Conservation (phyloP, 2,888 invertebrate genomes). For the Adelognathus sp. region DNA sequence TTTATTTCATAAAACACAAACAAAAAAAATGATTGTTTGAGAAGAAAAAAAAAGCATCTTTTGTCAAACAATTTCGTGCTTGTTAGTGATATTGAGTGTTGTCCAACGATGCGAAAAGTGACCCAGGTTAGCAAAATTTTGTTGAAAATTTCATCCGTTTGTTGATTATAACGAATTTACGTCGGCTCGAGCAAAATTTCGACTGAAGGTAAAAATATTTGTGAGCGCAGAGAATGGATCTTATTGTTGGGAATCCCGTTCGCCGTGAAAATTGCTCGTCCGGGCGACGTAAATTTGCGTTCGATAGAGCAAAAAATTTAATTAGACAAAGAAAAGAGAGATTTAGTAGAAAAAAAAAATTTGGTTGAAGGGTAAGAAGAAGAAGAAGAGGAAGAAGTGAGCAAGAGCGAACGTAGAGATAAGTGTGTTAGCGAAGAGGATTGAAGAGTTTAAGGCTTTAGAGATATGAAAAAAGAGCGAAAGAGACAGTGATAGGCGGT, state of each 20-base stretch:
- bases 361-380: conserved; percentile 29
- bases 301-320: conserved; percentile 31
- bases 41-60: background rate
- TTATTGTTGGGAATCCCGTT: conserved; percentile 3
- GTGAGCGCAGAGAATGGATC: background rate
- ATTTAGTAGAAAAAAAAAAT: conserved; percentile 51
- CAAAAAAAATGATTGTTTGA: background rate
- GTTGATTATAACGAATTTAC: conserved; percentile 49
- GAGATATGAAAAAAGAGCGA: conserved; percentile 29
- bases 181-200: conserved; percentile 8
- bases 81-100: conserved; percentile 1
- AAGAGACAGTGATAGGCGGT: conserved; percentile 9
- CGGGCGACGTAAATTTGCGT: conserved; percentile 44
- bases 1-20: conserved; percentile 17
- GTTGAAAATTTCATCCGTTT: conserved; percentile 58
- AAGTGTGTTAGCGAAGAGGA: conserved; percentile 53
- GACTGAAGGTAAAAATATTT: background rate
- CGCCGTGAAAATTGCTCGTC: background rate
- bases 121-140: conserved; percentile 62
- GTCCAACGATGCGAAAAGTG: conserved; percentile 8
- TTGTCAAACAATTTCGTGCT: background rate
- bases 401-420: conserved; percentile 32
- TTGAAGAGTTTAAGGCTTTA: conserved; percentile 58
- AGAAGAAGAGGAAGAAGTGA: background rate
- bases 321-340: conserved; percentile 21